Conservation (phyloP, 37 sponge, comb jelly and placozoan genomes). For the Bolinopsis microptera region DNA sequence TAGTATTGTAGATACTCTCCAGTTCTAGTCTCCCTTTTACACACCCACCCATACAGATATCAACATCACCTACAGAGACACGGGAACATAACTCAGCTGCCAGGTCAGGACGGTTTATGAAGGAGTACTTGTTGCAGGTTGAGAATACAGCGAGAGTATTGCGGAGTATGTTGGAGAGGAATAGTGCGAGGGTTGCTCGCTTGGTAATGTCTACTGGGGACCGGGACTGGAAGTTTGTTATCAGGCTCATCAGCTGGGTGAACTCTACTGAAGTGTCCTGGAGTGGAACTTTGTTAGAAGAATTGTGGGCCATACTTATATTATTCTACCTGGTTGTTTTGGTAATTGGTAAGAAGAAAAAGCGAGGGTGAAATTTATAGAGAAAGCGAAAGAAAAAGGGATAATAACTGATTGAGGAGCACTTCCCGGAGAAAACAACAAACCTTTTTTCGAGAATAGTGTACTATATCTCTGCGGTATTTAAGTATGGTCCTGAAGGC, state of each 20-base stretch:
- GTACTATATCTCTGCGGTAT: background rate
- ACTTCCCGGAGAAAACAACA: no score
- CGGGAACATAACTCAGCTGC: background rate
- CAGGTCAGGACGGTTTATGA: background rate
- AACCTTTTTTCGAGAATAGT: background rate
- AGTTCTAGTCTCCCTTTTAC: background rate
- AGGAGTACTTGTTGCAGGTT: background rate
- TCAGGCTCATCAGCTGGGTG: background rate
- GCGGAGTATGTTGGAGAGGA: constrained; percentile 15
- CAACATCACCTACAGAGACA: background rate
- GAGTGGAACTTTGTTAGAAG: background rate
- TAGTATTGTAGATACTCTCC: background rate
- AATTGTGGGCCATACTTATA: background rate
- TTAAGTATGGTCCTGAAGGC: background rate
- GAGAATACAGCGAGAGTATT: background rate
- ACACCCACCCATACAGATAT: background rate
- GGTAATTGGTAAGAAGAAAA: no score
- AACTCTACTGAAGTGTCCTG: constrained; percentile 15
- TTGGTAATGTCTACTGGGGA: constrained; percentile 23
- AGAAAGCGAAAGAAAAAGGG: no score
- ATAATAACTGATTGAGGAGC: no score
- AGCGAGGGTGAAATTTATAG: no score
- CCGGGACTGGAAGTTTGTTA: background rate
- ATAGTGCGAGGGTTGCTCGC: background rate
- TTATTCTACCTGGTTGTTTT: background rate